Conservation (phyloP, 2,888 invertebrate species). For the Cylloceria caligata region DNA sequence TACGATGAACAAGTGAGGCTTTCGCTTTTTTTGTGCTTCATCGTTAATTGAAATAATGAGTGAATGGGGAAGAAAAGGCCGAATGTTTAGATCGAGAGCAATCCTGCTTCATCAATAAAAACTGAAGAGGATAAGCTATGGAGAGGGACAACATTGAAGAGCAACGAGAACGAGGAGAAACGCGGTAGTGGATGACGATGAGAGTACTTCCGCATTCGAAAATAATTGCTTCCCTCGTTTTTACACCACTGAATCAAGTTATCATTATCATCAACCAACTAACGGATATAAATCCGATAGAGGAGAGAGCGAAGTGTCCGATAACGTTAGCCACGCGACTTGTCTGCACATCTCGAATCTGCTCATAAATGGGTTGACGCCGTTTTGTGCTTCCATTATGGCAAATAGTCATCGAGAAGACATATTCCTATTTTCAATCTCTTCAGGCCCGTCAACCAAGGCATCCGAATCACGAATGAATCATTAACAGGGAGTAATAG, state of each 20-base stretch:
- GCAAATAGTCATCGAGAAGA: constrained; percentile 47
- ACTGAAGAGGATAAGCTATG: not conserved
- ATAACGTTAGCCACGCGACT: constrained; percentile 25
- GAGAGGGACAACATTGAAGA: constrained; percentile 7
- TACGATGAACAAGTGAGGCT: too few relatives aligned
- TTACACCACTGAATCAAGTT: not conserved
- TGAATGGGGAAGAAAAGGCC: not conserved
- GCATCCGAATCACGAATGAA: constrained; percentile 66
- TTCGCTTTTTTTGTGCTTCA: not conserved
- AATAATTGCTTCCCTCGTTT: constrained; percentile 27
- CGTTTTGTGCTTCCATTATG: constrained; percentile 22
- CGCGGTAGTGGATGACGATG: not conserved
- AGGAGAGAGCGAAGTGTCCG: not conserved
- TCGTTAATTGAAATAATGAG: not conserved
- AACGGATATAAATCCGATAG: not conserved
- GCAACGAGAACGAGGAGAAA: constrained; percentile 10
- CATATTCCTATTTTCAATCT: not conserved
- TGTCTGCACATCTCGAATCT: constrained; percentile 26
- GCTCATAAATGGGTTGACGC: constrained; percentile 16
- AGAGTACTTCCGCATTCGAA: constrained; percentile 8
- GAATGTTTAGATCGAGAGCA: not conserved
- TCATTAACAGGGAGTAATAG: constrained; percentile 48
- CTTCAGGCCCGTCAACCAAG: constrained; percentile 16
- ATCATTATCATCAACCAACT: constrained; percentile 36
- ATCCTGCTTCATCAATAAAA: constrained; percentile 10